Conservation (phyloP, 64 coral and sea anemone genomes). For the Montipora sp. region DNA sequence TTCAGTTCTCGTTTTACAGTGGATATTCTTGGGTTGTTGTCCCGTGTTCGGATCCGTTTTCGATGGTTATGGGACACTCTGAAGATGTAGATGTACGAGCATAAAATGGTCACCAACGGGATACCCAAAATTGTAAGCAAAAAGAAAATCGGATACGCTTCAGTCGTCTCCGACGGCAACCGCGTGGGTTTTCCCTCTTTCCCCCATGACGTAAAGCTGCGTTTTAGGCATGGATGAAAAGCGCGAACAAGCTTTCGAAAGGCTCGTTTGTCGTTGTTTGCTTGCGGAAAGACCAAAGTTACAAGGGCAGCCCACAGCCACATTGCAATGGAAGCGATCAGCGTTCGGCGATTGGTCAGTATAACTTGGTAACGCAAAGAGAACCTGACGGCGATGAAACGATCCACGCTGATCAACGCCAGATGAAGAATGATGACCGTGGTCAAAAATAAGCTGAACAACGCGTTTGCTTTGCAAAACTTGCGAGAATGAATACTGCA, state of each 20-base stretch:
- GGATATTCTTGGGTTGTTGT: neutral
- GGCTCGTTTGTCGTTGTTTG: too few species aligned
- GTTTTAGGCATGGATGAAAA: neutral
- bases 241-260: neutral
- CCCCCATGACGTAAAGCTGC: neutral
- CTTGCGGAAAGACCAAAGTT: neutral
- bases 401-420: slow-evolving; percentile 21
- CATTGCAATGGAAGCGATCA: neutral
- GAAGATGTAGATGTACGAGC: neutral
- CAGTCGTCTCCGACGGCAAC: too few species aligned
- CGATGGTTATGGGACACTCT: neutral
- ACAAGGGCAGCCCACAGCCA: neutral
- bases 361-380: neutral
- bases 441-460: neutral
- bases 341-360: slow-evolving; percentile 17
- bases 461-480: neutral
- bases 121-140: neutral
- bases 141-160: neutral
- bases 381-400: neutral
- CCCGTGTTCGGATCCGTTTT: neutral
- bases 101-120: neutral
- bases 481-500: neutral
- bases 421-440: slow-evolving; percentile 16
- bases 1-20: neutral
- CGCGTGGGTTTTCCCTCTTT: too few species aligned